Percentiles rank a stretch among this genome's conserved stretches.
These are phyloP conservation scores for Hoplostethus mediterraneus DNA, from an alignment of 2,797 vertebrate genomes.

Conservation along the genomic window DNA sequence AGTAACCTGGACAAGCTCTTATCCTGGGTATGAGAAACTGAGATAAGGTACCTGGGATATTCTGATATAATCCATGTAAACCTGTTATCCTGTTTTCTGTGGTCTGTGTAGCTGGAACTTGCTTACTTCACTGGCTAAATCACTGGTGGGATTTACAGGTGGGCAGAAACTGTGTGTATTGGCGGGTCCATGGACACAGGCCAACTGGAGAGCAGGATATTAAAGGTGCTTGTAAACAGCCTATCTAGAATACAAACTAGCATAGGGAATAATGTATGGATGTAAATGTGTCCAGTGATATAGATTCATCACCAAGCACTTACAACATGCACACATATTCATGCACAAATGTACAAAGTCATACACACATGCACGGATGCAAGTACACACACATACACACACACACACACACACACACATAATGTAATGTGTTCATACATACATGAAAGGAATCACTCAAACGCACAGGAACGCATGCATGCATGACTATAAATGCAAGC, in stretches of 20 bases:
- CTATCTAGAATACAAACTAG: slow-evolving; percentile 2
- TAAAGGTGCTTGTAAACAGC: slow-evolving; percentile 2
- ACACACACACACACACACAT: not conserved
- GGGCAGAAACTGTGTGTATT: too few species aligned
- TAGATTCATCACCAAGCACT: not conserved
- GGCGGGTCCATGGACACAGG: not conserved
- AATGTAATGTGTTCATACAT: slow-evolving; percentile 6
- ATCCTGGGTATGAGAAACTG: slow-evolving; percentile 1
- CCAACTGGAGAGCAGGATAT: not conserved
- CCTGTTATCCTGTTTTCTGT: too few species aligned
- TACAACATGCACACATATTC: not conserved
- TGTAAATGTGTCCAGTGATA: slow-evolving; percentile 16
- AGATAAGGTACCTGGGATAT: not conserved
- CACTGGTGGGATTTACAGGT: too few species aligned
- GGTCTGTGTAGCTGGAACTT: too few species aligned
- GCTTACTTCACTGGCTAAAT: too few species aligned
- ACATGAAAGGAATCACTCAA: slow-evolving; percentile 13
- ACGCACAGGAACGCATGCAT: slow-evolving; percentile 11
- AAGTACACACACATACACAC: not conserved
- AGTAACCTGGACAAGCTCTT: slow-evolving; percentile 21
- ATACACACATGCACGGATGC: not conserved
- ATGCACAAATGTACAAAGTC: not conserved
- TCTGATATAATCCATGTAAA: not conserved
- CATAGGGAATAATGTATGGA: not conserved
- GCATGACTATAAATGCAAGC: slow-evolving; percentile 21